Base-by-base conservation (phyloP, 1,140 invertebrate genomes). In the Leptoteleia sp. region DNA sequence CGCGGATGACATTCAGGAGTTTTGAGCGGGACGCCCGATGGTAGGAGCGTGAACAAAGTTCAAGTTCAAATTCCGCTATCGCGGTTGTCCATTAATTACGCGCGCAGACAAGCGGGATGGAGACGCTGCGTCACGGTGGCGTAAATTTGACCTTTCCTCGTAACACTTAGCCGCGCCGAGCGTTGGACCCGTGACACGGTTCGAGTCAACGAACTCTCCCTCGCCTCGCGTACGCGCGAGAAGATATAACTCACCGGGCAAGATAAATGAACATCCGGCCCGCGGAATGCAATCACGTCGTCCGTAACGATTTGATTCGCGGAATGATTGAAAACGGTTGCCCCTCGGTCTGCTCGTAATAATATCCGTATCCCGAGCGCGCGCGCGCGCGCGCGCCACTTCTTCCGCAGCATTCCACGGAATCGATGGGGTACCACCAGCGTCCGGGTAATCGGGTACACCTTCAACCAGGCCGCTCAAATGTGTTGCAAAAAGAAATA, bases 371-470 rank as follows among this genome's bases (percentile, higher is more conserved):
- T 47, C 31, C 47, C 35, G n/a, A n/a, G n/a, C n/a, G n/a, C n/a
- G n/a, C n/a, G n/a, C n/a, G n/a, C n/a, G n/a, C n/a, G n/a, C n/a
- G 40, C 11, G 15, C 17, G n/a, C 4, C 48, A 35, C 50, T 64
- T 57, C 40, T 62, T 48, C 55, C 48, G 40, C 9, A 15, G 55
- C 55, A 75, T 79, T 68, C 65, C 59, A n/a, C 22, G 7, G 52
- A 48, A 71, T 79, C 71, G 64, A 79, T 75, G 70, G 42, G 50
- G 47, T 50, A 17, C 52, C 40, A 79, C 42, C 65, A 52, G 17
- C 47, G n/a, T n/a, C n/a, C n/a, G n/a, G n/a, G 76, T 79, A 79
- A 77, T 79, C 75, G n/a, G 57, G 57, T 52, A 27, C 45, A 38
- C 55, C 50, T 57, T 38, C 43, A 68, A 52, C 31, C 1, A 40